Evolutionary conservation across 2,888 invertebrate genomes (phyloP), one percentile per base, ranked within the genome.

Genomic region (Spilosoma lubricipeda): DNA sequence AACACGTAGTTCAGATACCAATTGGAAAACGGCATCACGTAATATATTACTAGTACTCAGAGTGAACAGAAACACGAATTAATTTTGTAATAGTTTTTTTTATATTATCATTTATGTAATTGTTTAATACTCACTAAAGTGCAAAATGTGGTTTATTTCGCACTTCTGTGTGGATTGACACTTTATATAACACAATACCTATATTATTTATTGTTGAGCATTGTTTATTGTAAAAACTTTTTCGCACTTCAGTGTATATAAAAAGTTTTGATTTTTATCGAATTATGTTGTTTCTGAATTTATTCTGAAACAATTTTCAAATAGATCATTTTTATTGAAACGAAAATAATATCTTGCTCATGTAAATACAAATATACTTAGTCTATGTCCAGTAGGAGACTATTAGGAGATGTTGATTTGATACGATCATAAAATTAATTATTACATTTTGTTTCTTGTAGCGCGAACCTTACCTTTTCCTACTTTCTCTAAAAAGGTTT

Each of bases 11-110:
- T 88, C 88, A 86, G 85, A 86, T 83, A 87, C 91, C 88, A 90
- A 91, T 89, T 84, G 83, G 81, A 89, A 88, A 91, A 91, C 89
- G 85, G 86, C 81, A 79, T 92, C 93, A 93, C 93, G 94, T 93
- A 93, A 91, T 89, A 86, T 86, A 93, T 93, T 91, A 82, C 80
- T 52, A 33, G 15, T 69, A 80, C 76, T 71, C 72, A 82, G 74
- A 84, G 72, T 70, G 77, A 73, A 81, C 78, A 84, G 80, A 85
- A 85, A 80, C 59, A 74, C 74, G 66, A 63, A 39, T 56, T 59
- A 70, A 72, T 63, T 76, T 30, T 71, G 64, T 76, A 77, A 82
- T 82, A 45, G 68, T n/a, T 84, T 85, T 82, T 82, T 67, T 83
- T 52, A 66, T 67, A 71, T 82, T 79, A 79, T 74, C 72, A 67